These are phyloP conservation scores for Volucella inanis DNA, from an alignment of 2,888 invertebrate species.

Conservation along the genomic window DNA sequence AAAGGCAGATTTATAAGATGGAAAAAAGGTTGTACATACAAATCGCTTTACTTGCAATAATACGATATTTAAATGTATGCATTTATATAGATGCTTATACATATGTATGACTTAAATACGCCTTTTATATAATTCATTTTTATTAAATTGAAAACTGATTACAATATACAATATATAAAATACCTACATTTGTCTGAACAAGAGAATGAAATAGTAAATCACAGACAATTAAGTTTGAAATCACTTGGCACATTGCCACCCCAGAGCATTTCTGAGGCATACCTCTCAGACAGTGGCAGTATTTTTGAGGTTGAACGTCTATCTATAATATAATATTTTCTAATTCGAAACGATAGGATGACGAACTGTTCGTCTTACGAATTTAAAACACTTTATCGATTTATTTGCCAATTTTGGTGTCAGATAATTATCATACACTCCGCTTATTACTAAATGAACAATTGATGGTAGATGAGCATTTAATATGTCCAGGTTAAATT, in stretches of 20 bases:
- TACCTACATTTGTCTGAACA: too few species aligned
- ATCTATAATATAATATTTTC: slow-evolving; percentile 25
- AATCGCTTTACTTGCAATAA: background rate
- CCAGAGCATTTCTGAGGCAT: background rate
- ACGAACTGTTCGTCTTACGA: slow-evolving; percentile 19
- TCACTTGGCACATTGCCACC: slow-evolving; percentile 54
- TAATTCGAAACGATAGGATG: slow-evolving; percentile 30
- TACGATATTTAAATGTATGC: too few species aligned
- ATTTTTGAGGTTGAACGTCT: slow-evolving; percentile 25
- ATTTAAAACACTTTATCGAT: slow-evolving; percentile 39
- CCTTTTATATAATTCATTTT: slow-evolving; percentile 42
- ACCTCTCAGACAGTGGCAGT: background rate
- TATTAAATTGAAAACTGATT: slow-evolving; percentile 46
- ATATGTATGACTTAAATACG: background rate
- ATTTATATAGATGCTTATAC: too few species aligned
- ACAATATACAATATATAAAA: background rate
- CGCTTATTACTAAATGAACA: slow-evolving; percentile 37
- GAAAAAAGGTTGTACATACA: background rate
- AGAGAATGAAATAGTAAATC: slow-evolving; percentile 32
- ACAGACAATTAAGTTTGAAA: slow-evolving; percentile 51
- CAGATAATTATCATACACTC: slow-evolving; percentile 36
- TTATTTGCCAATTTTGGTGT: slow-evolving; percentile 49
- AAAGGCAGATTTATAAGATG: background rate
- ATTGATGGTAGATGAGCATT: slow-evolving; percentile 19
- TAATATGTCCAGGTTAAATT: slow-evolving; percentile 2